Percentiles rank a stretch among this genome's conserved stretches.
Evolutionary conservation across 2,888 invertebrate genomes (phyloP).

Genomic region (Erebia aethiops): DNA sequence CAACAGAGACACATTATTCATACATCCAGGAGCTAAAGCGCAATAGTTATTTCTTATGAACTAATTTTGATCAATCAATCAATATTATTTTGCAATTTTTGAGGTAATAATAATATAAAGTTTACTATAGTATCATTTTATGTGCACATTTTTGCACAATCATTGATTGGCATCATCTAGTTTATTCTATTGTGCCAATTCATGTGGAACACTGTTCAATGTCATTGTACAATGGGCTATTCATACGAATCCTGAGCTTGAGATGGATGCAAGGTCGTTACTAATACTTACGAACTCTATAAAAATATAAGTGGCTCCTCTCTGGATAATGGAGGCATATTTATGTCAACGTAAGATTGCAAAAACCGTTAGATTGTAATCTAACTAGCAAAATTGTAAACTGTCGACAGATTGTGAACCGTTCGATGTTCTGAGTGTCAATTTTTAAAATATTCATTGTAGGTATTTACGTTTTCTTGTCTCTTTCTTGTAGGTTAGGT

Average conservation of each 20-base stretch:
- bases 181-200: slow-evolving; percentile 38
- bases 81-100: background rate
- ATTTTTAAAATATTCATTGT: too few species aligned
- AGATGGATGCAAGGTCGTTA: slow-evolving; percentile 22
- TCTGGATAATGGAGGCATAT: background rate
- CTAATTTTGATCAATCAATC: background rate
- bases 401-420: too few species aligned
- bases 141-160: slow-evolving; percentile 6
- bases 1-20: too few species aligned
- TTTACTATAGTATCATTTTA: background rate
- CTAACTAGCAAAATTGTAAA: too few species aligned
- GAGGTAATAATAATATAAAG: background rate
- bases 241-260: slow-evolving; percentile 19
- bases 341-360: too few species aligned
- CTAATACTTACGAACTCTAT: background rate
- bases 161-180: slow-evolving; percentile 6
- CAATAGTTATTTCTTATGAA: too few species aligned
- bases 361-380: too few species aligned
- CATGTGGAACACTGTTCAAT: slow-evolving; percentile 56
- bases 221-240: slow-evolving; percentile 52
- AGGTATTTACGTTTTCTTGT: too few species aligned
- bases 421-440: too few species aligned
- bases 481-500: too few species aligned
- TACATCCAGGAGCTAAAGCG: too few species aligned
- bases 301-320: background rate